Conservation (phyloP, 2,113 vertebrate genomes). For the Hippopotamus amphibius region DNA sequence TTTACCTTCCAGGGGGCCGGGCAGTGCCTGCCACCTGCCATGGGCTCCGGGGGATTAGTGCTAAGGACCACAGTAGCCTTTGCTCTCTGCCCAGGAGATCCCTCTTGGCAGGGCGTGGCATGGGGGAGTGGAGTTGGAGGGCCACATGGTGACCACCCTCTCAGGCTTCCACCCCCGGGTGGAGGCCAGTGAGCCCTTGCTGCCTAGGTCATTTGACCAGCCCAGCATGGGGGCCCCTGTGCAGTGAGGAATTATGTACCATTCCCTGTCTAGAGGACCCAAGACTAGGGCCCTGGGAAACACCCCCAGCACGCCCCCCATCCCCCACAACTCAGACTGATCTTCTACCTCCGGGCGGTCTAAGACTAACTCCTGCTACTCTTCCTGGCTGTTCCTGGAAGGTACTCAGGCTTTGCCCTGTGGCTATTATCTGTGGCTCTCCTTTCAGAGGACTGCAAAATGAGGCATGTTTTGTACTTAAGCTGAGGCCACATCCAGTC, state of each 20-base stretch:
- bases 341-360: no score
- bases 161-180: background rate
- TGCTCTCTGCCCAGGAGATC: background rate
- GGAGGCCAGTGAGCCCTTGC: background rate
- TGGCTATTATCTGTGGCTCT: background rate
- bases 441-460: background rate
- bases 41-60: background rate
- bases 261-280: background rate
- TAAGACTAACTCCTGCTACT: background rate
- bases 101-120: background rate
- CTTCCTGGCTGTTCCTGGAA: background rate
- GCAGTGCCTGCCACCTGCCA: background rate
- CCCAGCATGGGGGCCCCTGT: background rate
- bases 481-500: background rate
- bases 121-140: fast-evolving
- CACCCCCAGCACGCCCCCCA: background rate
- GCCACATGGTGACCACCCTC: background rate
- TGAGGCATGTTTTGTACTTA: background rate
- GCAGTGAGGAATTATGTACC: background rate
- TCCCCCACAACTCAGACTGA: background rate
- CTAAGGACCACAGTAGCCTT: background rate
- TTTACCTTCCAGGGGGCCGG: background rate
- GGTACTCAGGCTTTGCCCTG: background rate
- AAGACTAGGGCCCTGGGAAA: background rate
- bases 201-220: background rate